Base-by-base conservation (phyloP, 1,140 invertebrate species). In the Samia ricini region DNA sequence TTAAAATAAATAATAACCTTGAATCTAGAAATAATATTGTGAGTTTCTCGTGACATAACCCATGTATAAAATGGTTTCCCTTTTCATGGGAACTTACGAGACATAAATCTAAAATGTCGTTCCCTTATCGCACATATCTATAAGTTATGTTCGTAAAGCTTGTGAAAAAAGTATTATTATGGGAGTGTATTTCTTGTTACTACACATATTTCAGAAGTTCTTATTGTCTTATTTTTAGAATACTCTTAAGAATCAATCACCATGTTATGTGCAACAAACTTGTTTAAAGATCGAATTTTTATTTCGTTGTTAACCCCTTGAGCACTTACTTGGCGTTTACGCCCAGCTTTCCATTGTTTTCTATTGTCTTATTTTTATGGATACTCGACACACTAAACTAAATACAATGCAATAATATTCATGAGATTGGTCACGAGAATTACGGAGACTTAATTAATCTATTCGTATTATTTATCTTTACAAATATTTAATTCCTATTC, bases 81-180 rank as follows among this genome's bases (percentile, higher is more conserved):
- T 61, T 72, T 69, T 66, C 71, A 64, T 66, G 33, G 56, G 24
- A 67, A 61, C 55, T 66, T 63, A 36, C 58, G 62, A 33, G 57
- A 42, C 64, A 72, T 69, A 69, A 72, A 72, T 72, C 71, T 72
- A 54, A 51, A 51, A 61, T 36, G 54, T 66, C 62, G 63, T 61
- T 61, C 64, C 71, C 61, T 72, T 72, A 72, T 72, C 70, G 63
- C 64, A 66, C 61, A 56, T 65, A 68, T 68, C 63, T 66, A 68
- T 72, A 72, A 66, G 51, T 71, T 71, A 68, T 63, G 57, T 64
- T 59, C 56, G 57, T 55, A 55, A 66, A 62, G 52, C 18, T 56
- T 50, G 49, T 56, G 55, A 64, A 61, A 70, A 66, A 70, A 66
- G 61, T 58, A 33, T 48, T 67, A 24, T 55, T 22, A 55, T 42